phyloP scores from a whole-genome alignment of 92 coral and sea anemone species.

The Bergia puertoricense region DNA sequence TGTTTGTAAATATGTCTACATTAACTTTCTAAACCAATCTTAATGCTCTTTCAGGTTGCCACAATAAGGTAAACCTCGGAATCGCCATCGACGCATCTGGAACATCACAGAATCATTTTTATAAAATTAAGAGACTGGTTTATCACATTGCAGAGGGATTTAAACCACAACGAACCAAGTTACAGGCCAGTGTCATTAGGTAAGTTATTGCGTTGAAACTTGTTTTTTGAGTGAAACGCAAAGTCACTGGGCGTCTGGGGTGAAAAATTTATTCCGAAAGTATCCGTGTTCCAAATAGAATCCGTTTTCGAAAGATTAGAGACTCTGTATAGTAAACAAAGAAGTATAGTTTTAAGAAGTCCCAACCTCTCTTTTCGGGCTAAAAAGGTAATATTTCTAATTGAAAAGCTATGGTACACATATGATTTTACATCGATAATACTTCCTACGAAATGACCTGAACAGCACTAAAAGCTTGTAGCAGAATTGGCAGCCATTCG shows the following conservation, averaged over 20 bases:
- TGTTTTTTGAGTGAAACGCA: too few relatives aligned
- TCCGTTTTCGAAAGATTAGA: neutral
- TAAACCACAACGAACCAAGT: slow-evolving; percentile 7
- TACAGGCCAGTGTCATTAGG: slow-evolving; percentile 37
- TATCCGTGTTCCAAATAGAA: too few relatives aligned
- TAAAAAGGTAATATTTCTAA: neutral
- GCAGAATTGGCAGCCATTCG: too few relatives aligned
- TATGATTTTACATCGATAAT: too few relatives aligned
- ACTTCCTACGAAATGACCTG: neutral
- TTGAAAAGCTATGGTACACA: neutral
- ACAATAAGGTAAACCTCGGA: slow-evolving; percentile 1
- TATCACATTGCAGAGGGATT: slow-evolving; percentile 25
- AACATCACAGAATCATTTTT: neutral
- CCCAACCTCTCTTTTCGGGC: neutral
- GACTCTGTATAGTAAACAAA: too few relatives aligned
- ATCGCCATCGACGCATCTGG: slow-evolving; percentile 19
- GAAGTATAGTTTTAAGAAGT: too few relatives aligned
- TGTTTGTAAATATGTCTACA: too few relatives aligned
- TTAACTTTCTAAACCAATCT: neutral
- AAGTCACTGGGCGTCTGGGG: too few relatives aligned
- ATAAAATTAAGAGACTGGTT: slow-evolving; percentile 10
- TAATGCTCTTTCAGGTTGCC: slow-evolving; percentile 16
- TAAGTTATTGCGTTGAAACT: neutral
- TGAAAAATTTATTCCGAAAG: neutral
- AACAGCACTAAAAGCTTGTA: neutral